Percentiles rank a stretch among this genome's conserved stretches.
phyloP scores from a whole-genome alignment of 2,888 invertebrate genomes.

The Stenotaenia linearis region DNA sequence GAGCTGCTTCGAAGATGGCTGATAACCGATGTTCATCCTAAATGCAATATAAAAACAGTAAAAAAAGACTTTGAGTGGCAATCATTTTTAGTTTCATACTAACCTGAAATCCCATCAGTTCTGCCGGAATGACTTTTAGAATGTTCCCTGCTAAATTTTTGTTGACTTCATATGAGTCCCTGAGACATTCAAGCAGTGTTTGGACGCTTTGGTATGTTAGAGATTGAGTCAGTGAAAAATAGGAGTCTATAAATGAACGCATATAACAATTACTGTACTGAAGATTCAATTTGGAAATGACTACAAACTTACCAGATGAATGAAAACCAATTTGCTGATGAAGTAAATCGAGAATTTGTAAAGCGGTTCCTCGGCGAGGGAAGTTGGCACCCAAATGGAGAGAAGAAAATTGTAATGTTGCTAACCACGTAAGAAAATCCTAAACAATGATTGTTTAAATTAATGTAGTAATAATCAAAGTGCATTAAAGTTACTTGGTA shows the following conservation, averaged over 20 bases:
- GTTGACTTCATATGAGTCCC: conserved; percentile 72
- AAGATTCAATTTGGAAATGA: too few relatives aligned
- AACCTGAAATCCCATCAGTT: conserved; percentile 34
- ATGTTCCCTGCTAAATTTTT: conserved; percentile 61
- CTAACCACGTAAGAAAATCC: conserved; percentile 52
- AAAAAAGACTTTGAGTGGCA: neutral
- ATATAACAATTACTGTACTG: neutral
- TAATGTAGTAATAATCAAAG: too few relatives aligned
- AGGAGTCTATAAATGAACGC: neutral
- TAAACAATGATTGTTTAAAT: too few relatives aligned
- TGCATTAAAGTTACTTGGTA: too few relatives aligned
- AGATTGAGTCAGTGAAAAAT: conserved; percentile 27
- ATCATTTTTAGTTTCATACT: neutral
- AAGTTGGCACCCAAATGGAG: conserved; percentile 61
- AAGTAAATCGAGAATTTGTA: conserved; percentile 48
- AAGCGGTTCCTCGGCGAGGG: conserved; percentile 55
- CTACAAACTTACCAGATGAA: neutral
- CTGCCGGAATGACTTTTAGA: conserved; percentile 48
- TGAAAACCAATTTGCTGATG: conserved; percentile 35
- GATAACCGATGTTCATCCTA: conserved; percentile 33
- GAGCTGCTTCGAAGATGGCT: conserved; percentile 32
- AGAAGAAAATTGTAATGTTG: conserved; percentile 53
- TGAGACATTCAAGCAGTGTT: conserved; percentile 54
- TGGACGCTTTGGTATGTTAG: conserved; percentile 47
- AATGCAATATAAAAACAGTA: neutral